phyloP scores from a whole-genome alignment of 2,888 invertebrate genomes.

The Osmoderma eremita region DNA sequence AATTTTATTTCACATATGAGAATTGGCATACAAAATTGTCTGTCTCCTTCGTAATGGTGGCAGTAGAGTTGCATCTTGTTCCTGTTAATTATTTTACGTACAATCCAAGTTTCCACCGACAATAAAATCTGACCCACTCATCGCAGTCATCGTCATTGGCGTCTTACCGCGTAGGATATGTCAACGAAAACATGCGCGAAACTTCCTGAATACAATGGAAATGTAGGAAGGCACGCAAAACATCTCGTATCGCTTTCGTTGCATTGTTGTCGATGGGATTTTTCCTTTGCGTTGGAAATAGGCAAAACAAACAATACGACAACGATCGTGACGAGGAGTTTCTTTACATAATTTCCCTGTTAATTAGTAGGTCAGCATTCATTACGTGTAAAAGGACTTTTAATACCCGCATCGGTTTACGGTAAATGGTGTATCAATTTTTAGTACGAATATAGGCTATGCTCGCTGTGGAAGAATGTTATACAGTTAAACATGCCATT shows the following conservation, averaged over 20 bases:
- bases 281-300: background rate
- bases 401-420: background rate
- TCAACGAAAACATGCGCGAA: conserved; percentile 8
- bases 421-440: background rate
- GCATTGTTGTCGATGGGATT: conserved; percentile 22
- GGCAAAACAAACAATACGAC: background rate
- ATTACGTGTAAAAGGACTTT: background rate
- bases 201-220: conserved; percentile 23
- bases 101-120: too few species aligned
- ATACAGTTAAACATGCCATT: background rate
- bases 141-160: background rate
- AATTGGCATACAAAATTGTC: too few species aligned
- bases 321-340: background rate
- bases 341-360: conserved; percentile 4
- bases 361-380: conserved; percentile 17
- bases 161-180: conserved; percentile 6
- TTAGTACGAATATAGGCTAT: background rate
- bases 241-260: conserved; percentile 14
- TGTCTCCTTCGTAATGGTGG: too few species aligned
- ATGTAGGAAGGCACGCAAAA: conserved; percentile 13
- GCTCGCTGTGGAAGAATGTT: background rate
- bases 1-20: too few species aligned
- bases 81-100: too few species aligned
- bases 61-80: too few species aligned
- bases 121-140: conserved; percentile 11